Evolutionary conservation across 2,888 invertebrate species (phyloP), one percentile per base, ranked within the genome.

Genomic region (Cephus pygmeus): DNA sequence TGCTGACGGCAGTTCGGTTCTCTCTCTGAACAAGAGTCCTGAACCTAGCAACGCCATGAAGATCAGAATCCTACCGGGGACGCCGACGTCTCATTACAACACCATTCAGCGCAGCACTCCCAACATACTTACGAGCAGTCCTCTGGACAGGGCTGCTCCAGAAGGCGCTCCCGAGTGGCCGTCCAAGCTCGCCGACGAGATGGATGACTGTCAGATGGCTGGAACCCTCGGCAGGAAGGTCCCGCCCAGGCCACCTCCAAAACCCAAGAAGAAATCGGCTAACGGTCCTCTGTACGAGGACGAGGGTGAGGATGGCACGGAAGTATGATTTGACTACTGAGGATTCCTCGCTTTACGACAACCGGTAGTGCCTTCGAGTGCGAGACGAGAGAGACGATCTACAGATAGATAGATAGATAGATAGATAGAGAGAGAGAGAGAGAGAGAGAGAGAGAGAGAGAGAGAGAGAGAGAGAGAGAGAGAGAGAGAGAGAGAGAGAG

Each of bases 281-380:
- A 94, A 93, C 86, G 96, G 96, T 85, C 96, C 96, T 80, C 92
- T 97, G 82, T 97, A 96, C 88, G 97, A 97, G 90, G 97, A 97
- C 90, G 97, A 97, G 92, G 96, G 96, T 36, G 97, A 97, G 89
- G 97, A 97, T 85, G 97, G 97, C 83, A 97, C 97, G 86, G 97
- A 97, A 93, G 97, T 97, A 93, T 96, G 95, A 87, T 85, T 84
- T 80, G 79, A 81, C 75, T 77, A 69, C 34, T 86, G 91, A 89
- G 90, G 91, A 91, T 84, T 56, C 87, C 86, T 87, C 89, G 90
- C 89, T 90, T 90, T 85, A 82, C 79, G 79, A 80, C 80, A 86
- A 88, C 89, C 88, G 87, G 84, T 88, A 88, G 90, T 90, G 90
- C 90, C 90, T 90, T 90, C 80, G 76, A 81, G 30, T 33, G 71